phyloP scores from a whole-genome alignment of 1,140 invertebrate genomes.

The Melipona quadrifasciata region DNA sequence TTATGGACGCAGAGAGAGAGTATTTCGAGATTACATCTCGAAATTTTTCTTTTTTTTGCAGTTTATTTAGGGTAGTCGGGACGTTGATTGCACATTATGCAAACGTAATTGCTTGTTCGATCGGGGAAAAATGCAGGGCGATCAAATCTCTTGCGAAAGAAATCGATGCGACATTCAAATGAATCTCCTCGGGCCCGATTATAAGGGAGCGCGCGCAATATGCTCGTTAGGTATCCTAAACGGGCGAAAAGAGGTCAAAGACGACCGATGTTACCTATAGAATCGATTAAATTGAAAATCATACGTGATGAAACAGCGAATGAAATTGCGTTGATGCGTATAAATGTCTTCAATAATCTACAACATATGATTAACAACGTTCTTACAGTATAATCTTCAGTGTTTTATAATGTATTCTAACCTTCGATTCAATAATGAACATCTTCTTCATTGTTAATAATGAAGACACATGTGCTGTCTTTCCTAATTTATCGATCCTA shows the following conservation, averaged over 20 bases:
- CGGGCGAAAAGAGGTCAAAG: conserved; percentile 11
- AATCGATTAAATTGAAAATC: background rate
- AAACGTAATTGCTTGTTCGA: background rate
- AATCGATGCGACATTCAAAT: background rate
- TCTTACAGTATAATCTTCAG: too few relatives aligned
- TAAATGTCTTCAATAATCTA: background rate
- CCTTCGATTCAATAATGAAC: too few relatives aligned
- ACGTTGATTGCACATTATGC: background rate
- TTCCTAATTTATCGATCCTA: too few relatives aligned
- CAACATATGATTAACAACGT: too few relatives aligned
- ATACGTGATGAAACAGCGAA: background rate
- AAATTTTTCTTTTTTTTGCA: background rate
- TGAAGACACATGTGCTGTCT: too few relatives aligned
- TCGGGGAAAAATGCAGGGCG: background rate
- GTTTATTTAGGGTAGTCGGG: background rate
- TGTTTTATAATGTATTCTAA: too few relatives aligned
- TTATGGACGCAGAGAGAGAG: background rate
- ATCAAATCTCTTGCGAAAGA: background rate
- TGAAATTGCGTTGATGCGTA: background rate
- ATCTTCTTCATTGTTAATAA: too few relatives aligned
- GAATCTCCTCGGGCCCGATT: background rate
- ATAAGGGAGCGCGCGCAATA: background rate
- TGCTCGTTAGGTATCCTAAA: conserved; percentile 5
- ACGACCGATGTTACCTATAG: background rate
- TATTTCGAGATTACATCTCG: background rate